phyloP scores from a whole-genome alignment of 2,888 invertebrate genomes.

The Philhelius pedissequus region DNA sequence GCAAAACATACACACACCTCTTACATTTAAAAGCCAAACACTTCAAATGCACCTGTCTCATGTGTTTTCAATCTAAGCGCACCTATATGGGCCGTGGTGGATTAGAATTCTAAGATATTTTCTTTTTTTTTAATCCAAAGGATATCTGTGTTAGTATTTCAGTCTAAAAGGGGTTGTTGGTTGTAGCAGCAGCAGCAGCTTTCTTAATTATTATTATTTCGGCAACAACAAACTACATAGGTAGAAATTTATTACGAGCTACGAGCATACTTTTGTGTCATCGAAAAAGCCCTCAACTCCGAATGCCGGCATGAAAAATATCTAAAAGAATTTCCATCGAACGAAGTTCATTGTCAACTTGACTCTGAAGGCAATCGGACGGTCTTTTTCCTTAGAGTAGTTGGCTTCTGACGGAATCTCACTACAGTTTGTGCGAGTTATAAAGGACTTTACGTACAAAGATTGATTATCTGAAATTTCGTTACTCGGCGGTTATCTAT shows the following conservation, averaged over 20 bases:
- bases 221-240: background rate
- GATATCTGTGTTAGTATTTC: constrained; percentile 11
- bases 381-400: constrained; percentile 6
- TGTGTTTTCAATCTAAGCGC: constrained; percentile 33
- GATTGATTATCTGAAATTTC: background rate
- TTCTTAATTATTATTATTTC: constrained; percentile 5
- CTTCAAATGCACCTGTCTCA: constrained; percentile 12
- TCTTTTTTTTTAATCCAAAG: no score
- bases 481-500: background rate
- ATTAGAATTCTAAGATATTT: background rate
- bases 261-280: background rate
- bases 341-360: constrained; percentile 65
- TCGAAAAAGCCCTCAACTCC: constrained; percentile 46
- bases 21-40: background rate
- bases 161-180: background rate
- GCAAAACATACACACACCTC: background rate
- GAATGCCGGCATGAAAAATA: constrained; percentile 52
- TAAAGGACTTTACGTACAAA: background rate
- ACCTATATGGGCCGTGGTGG: background rate
- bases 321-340: constrained; percentile 61
- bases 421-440: background rate
- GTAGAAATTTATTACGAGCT: no score
- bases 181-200: background rate
- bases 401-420: background rate
- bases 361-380: constrained; percentile 64